phyloP scores from a whole-genome alignment of 2,888 invertebrate species.

The Drosophila mimetica region DNA sequence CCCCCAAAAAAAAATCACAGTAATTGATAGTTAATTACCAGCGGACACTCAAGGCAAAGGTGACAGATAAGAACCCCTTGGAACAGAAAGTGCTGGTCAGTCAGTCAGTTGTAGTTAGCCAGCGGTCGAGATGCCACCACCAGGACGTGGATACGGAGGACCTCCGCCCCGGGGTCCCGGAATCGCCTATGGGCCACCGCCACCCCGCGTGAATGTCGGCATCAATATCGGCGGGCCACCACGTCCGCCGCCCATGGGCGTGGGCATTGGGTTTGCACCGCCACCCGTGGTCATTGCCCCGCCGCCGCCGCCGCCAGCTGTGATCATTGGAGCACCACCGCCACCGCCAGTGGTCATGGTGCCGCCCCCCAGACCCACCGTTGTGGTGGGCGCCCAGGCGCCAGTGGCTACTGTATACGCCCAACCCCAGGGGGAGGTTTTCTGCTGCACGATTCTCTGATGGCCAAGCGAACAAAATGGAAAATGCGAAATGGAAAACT shows the following conservation, averaged over 20 bases:
- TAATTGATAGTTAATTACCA: conserved; percentile 74
- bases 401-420: conserved; percentile 61
- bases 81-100: conserved; percentile 26
- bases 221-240: conserved; percentile 63
- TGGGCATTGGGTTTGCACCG: conserved; percentile 65
- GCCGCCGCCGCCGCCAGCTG: conserved; percentile 50
- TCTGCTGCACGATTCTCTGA: conserved; percentile 71
- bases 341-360: conserved; percentile 49
- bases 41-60: conserved; percentile 32
- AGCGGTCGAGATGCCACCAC: conserved; percentile 61
- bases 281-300: conserved; percentile 58
- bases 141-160: conserved; percentile 47
- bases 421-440: conserved; percentile 62
- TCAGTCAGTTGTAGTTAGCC: conserved; percentile 12
- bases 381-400: conserved; percentile 42
- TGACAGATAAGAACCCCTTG: conserved; percentile 21
- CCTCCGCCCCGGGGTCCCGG: conserved; percentile 31
- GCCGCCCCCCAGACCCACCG: conserved; percentile 38
- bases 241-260: conserved; percentile 62
- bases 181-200: conserved; percentile 51
- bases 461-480: background rate
- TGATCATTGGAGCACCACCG: conserved; percentile 51
- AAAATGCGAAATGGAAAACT: background rate
- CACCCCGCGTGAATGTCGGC: conserved; percentile 64
- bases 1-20: conserved; percentile 57